Percentiles rank a stretch among this genome's conserved stretches.
phyloP scores from a whole-genome alignment of 2,888 invertebrate genomes.

The Agonopterix subpropinquella region DNA sequence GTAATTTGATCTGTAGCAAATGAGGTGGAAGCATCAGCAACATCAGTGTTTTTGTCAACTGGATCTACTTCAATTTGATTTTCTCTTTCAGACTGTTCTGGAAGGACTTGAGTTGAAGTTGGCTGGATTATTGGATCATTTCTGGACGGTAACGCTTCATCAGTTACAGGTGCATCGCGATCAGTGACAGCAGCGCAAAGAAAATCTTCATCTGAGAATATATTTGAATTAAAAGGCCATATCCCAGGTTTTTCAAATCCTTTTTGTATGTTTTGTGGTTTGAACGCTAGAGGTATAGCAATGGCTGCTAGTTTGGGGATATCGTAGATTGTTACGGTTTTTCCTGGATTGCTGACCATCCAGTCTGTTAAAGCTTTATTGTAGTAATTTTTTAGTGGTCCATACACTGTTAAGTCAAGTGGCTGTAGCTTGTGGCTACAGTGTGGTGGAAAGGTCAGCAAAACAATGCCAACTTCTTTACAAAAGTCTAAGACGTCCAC shows the following conservation, averaged over 20 bases:
- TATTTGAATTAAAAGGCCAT: slow-evolving; percentile 18
- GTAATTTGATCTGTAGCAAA: neutral
- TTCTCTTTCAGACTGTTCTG: neutral
- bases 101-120: neutral
- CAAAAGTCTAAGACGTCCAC: too few species aligned
- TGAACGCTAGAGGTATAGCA: slow-evolving; percentile 15
- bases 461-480: too few species aligned
- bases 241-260: slow-evolving; percentile 21
- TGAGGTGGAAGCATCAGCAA: neutral
- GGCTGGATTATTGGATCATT: too few species aligned
- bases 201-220: slow-evolving; percentile 18
- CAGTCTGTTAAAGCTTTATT: slow-evolving; percentile 7
- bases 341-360: slow-evolving; percentile 11
- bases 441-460: slow-evolving; percentile 13
- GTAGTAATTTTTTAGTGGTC: slow-evolving; percentile 16
- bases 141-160: too few species aligned
- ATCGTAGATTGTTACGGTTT: slow-evolving; percentile 16
- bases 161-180: too few species aligned
- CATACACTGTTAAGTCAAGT: slow-evolving; percentile 15
- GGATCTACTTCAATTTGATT: neutral
- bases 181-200: slow-evolving; percentile 15
- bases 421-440: slow-evolving; percentile 15
- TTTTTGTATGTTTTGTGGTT: slow-evolving; percentile 13
- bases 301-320: slow-evolving; percentile 14
- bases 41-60: neutral